A percentile compares a stretch with the other conserved stretches of the same genome.
Conservation (phyloP, 2,113 vertebrate species). For the Xiphophorus maculatus region DNA sequence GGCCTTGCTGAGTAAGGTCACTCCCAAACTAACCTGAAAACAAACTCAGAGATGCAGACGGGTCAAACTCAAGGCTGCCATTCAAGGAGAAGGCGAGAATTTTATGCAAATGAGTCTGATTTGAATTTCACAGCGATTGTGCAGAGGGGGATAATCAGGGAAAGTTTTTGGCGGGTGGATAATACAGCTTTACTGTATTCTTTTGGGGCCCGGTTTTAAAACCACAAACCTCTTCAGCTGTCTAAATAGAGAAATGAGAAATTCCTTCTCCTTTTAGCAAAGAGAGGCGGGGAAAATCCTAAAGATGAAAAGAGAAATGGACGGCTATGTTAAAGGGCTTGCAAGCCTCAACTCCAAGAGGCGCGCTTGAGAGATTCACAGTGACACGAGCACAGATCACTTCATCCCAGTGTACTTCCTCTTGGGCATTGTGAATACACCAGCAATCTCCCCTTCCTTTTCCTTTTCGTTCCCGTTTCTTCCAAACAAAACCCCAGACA, state of each 20-base stretch:
- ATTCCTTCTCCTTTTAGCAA: constrained; percentile 17
- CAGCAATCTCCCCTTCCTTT: constrained; percentile 14
- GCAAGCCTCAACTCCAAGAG: constrained; percentile 41
- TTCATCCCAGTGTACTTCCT: constrained; percentile 59
- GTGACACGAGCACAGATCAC: constrained; percentile 67
- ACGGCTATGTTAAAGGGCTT: constrained; percentile 25
- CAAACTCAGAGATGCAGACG: constrained; percentile 8
- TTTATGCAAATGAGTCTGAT: constrained; percentile 59
- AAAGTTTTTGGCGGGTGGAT: constrained; percentile 47
- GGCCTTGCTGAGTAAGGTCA: constrained; percentile 39
- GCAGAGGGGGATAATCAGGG: constrained; percentile 38
- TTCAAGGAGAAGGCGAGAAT: constrained; percentile 27
- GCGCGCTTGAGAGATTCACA: constrained; percentile 52
- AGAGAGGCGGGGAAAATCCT: constrained; percentile 9
- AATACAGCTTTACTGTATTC: constrained; percentile 37
- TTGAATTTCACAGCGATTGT: constrained; percentile 44
- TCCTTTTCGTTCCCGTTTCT: constrained; percentile 40
- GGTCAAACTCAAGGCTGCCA: constrained; percentile 35
- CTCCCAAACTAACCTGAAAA: constrained; percentile 14
- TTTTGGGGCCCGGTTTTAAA: constrained; percentile 40
- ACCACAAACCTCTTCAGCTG: constrained; percentile 35
- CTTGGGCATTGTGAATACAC: constrained; percentile 42
- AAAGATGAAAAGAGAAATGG: constrained; percentile 48
- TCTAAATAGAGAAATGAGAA: constrained; percentile 43
- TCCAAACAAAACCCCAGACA: constrained; percentile 43